A percentile compares a stretch with the other conserved stretches of the same genome.
Conservation (phyloP, 1,140 invertebrate genomes). For the Ectropis grisescens region DNA sequence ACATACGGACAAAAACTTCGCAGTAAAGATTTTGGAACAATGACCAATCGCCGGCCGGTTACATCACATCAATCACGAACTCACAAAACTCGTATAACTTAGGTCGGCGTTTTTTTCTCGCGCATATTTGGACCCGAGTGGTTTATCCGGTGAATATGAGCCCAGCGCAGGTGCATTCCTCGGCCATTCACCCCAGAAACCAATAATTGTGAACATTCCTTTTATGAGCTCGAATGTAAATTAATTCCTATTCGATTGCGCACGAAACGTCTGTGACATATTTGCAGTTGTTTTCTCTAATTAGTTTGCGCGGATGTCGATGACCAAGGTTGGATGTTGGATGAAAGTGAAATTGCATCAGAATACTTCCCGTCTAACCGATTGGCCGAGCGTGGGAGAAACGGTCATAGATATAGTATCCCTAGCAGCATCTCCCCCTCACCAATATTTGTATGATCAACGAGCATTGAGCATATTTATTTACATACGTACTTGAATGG, state of each 20-base stretch:
- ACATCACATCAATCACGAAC: background rate
- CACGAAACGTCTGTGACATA: background rate
- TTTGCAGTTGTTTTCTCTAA: slow-evolving; percentile 13
- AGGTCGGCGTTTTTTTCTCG: slow-evolving; percentile 29
- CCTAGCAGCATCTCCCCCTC: too few species aligned
- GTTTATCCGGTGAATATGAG: slow-evolving; percentile 28
- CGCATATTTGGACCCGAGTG: slow-evolving; percentile 40
- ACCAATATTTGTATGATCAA: too few species aligned
- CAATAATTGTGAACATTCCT: slow-evolving; percentile 16
- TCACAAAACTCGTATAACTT: slow-evolving; percentile 10
- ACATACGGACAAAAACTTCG: too few species aligned
- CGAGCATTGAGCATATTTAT: too few species aligned
- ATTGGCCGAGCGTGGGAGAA: slow-evolving; percentile 27
- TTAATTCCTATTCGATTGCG: background rate
- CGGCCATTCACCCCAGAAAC: slow-evolving; percentile 36
- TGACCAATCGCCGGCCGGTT: too few species aligned
- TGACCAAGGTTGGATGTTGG: slow-evolving; percentile 26
- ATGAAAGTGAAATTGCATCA: slow-evolving; percentile 44
- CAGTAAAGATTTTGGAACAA: too few species aligned
- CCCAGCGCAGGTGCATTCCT: slow-evolving; percentile 40
- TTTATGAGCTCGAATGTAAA: slow-evolving; percentile 5
- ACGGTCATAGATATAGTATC: slow-evolving; percentile 14
- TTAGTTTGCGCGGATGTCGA: slow-evolving; percentile 24
- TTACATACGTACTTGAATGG: too few species aligned
- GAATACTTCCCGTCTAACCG: slow-evolving; percentile 22